A percentile compares a stretch with the other conserved stretches of the same genome.
phyloP scores from a whole-genome alignment of 2,888 invertebrate species.

The Phengaris alcon region DNA sequence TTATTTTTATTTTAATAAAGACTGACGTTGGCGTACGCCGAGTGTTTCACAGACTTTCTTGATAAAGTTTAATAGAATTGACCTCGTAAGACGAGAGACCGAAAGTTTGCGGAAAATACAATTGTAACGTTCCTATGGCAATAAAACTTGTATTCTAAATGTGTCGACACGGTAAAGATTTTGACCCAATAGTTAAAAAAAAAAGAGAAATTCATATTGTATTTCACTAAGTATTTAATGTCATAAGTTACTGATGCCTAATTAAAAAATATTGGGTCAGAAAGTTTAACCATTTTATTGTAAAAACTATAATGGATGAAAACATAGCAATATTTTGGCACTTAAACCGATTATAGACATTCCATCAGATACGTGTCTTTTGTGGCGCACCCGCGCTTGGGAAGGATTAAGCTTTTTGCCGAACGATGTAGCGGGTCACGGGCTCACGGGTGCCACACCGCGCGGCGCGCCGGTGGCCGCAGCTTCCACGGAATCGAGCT shows the following conservation, averaged over 20 bases:
- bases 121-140: slow-evolving; percentile 12
- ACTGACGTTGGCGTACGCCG: not conserved
- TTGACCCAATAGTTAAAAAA: not conserved
- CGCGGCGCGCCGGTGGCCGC: not conserved
- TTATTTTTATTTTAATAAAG: not conserved
- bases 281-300: not conserved
- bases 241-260: not conserved
- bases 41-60: slow-evolving; percentile 14
- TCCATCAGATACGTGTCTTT: not conserved
- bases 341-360: not conserved
- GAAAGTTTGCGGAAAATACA: slow-evolving; percentile 3
- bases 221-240: too few species aligned
- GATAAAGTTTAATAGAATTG: not conserved
- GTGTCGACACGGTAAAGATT: not conserved
- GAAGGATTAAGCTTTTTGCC: slow-evolving; percentile 12
- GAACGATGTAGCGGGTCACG: slow-evolving; percentile 13
- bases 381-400: not conserved
- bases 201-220: too few species aligned
- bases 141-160: not conserved
- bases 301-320: not conserved
- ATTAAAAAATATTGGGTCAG: not conserved
- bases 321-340: not conserved
- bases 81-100: slow-evolving; percentile 11
- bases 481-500: not conserved
- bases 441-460: not conserved